A percentile compares a stretch with the other conserved stretches of the same genome.
These are phyloP conservation scores for Globia sparganii DNA, from an alignment of 2,888 invertebrate species.

Conservation along the genomic window DNA sequence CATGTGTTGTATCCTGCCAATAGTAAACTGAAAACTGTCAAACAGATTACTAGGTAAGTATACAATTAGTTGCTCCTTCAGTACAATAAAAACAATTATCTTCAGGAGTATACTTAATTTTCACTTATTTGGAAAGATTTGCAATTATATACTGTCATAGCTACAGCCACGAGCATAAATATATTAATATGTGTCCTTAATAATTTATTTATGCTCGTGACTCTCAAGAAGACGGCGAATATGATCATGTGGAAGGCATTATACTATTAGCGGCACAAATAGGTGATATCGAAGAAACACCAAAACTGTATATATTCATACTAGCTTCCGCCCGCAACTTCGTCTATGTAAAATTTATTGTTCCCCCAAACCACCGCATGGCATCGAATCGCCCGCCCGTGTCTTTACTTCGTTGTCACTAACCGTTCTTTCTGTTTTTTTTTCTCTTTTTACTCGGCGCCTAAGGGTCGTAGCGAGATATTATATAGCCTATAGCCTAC, in stretches of 20 bases:
- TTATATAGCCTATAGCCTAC: not conserved
- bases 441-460: not conserved
- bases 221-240: not conserved
- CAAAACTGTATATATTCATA: not conserved
- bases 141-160: conserved; percentile 17
- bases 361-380: not conserved
- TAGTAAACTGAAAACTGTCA: conserved; percentile 13
- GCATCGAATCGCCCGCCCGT: not conserved
- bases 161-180: not conserved
- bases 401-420: not conserved
- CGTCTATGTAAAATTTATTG: not conserved
- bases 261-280: not conserved
- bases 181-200: not conserved
- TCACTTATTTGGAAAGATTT: conserved; percentile 29
- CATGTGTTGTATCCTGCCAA: not conserved
- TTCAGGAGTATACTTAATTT: conserved; percentile 33
- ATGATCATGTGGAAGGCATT: not conserved
- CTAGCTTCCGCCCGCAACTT: not conserved
- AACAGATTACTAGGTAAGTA: conserved; percentile 8
- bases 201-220: not conserved
- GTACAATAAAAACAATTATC: conserved; percentile 29
- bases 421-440: not conserved
- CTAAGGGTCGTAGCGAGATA: not conserved
- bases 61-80: not conserved
- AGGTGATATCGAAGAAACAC: not conserved